Conservation (phyloP, 1,140 invertebrate genomes). For the Bombus sibiricus region DNA sequence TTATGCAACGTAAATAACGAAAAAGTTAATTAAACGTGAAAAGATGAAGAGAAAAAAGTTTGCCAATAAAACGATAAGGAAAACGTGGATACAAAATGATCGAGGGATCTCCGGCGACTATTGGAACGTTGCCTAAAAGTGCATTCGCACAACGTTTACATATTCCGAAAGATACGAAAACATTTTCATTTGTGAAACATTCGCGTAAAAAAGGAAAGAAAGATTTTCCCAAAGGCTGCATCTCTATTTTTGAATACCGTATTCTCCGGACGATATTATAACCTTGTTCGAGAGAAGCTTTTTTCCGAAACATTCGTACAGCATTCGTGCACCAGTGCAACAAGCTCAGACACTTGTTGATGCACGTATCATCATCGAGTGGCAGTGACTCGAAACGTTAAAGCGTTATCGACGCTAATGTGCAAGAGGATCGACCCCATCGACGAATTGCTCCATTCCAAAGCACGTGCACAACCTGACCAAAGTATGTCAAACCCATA, state of each 20-base stretch:
- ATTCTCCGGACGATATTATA: neutral
- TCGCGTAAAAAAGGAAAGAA: neutral
- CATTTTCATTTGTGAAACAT: constrained; percentile 7
- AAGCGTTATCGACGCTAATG: constrained; percentile 13
- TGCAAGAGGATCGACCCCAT: constrained; percentile 23
- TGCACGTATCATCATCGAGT: neutral
- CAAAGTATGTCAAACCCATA: neutral
- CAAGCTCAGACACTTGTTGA: constrained; percentile 47
- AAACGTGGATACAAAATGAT: neutral
- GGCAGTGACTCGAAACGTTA: neutral
- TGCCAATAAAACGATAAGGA: constrained; percentile 15
- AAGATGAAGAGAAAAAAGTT: neutral
- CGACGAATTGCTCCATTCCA: neutral
- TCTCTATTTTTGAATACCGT: neutral
- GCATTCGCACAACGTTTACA: constrained; percentile 53
- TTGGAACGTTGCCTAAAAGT: constrained; percentile 48
- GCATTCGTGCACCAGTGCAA: neutral
- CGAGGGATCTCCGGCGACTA: constrained; percentile 19
- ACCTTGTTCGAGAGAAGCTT: too few relatives aligned
- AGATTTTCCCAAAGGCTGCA: neutral
- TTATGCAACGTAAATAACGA: neutral
- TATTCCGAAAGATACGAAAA: constrained; percentile 25
- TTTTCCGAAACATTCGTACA: neutral
- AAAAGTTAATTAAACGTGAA: neutral
- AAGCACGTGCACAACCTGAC: constrained; percentile 36